phyloP scores from a whole-genome alignment of 2,888 invertebrate genomes.

The Nephrotoma flavescens region DNA sequence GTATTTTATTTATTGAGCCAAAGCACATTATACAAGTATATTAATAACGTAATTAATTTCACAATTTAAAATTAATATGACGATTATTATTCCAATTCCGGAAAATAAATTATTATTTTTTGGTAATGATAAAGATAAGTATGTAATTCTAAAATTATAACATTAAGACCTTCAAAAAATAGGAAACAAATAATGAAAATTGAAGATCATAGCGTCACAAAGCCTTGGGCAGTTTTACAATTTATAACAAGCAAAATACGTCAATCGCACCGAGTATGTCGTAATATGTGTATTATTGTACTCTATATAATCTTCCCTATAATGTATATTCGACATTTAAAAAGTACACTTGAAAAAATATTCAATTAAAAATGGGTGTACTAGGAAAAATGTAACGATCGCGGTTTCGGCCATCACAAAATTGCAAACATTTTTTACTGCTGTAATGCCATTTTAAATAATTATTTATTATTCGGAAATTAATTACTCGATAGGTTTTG shows the following conservation, averaged over 20 bases:
- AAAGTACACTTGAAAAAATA: not conserved
- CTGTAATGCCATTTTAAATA: not conserved
- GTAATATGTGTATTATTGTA: not conserved
- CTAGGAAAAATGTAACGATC: not conserved
- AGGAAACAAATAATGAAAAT: not conserved
- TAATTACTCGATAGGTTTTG: not conserved
- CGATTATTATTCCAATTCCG: not conserved
- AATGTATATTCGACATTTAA: not conserved
- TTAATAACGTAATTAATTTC: not conserved
- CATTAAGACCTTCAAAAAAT: not conserved
- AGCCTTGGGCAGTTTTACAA: not conserved
- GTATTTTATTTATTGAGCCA: not conserved
- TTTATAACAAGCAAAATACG: not conserved
- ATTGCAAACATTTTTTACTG: not conserved
- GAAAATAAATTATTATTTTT: not conserved
- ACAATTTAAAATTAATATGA: not conserved
- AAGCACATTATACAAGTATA: not conserved
- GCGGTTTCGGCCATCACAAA: not conserved
- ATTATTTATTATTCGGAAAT: not conserved
- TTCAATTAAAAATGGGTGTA: not conserved
- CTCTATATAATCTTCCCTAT: not conserved
- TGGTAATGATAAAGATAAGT: not conserved
- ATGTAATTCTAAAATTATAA: not conserved
- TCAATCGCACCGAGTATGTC: not conserved
- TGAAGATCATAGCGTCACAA: not conserved